Base-by-base conservation (phyloP, 2,113 vertebrate species). In the Hypocryptadius cinnamomeus region DNA sequence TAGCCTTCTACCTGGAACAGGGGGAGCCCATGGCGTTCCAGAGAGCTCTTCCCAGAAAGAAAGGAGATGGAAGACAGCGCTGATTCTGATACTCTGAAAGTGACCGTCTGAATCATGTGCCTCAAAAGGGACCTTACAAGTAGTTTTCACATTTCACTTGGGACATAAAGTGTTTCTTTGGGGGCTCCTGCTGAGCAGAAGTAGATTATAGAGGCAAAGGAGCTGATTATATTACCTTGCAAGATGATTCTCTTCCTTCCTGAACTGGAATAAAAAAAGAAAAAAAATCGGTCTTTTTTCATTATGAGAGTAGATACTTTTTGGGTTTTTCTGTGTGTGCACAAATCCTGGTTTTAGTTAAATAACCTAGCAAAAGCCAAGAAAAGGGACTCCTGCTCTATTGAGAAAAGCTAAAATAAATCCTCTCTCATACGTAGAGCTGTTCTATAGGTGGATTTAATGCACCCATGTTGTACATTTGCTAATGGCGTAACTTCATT, bases 391-490 rank as follows among this genome's bases (percentile, higher is more conserved):
- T 95, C 92, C 89, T 91, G 84, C 79, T 95, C 95, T 92, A 90
- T 85, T 87, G 96, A 94, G 87, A 95, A 94, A 96, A 90, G 77
- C 80, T 93, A 69, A 96, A 95, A 94, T 86, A 91, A 96, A 81
- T 87, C 69, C 83, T 95, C 84, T 95, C 87, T 96, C 93, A 42
- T 93, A 94, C 14, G 0, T 92, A 89, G 92, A 94, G 93, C 92
- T 94, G 92, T 96, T 95, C 91, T 90, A 86, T 94, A 95, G 94
- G 93, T 96, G 90, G 91, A 92, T 94, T 95, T 92, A 94, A 97
- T 96, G 92, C 96, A 96, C 96, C 96, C 89, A 94, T 95, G 96
- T 96, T 97, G 97, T 97, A 96, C 94, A 96, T 97, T 97, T 97
- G 95, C 96, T 96, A 96, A 96, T 96, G 91, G 92, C 96, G 88